phyloP scores from a whole-genome alignment of 2,797 vertebrate genomes.

The Pipistrellus pygmaeus region DNA sequence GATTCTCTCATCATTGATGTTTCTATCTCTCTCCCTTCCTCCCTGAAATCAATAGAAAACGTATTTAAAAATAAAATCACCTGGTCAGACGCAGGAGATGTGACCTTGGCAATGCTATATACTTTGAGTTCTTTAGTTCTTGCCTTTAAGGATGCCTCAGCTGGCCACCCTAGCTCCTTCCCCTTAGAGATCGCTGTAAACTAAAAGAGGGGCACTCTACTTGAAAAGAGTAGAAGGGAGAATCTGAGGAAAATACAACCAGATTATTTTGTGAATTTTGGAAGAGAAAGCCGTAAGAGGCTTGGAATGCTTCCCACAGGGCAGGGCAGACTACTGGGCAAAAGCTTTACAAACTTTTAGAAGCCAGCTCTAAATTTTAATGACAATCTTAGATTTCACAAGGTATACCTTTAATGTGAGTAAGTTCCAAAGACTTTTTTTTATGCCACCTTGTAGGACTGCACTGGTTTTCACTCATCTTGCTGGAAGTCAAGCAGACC shows the following conservation, averaged over 20 bases:
- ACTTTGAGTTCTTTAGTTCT: not conserved
- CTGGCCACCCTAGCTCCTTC: not conserved
- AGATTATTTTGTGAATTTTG: not conserved
- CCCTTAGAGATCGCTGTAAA: not conserved
- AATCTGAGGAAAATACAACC: not conserved
- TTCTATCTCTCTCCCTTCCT: no score
- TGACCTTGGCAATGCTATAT: not conserved
- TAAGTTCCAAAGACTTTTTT: not conserved
- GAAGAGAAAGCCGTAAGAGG: not conserved
- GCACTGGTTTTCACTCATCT: not conserved
- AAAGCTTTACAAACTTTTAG: not conserved
- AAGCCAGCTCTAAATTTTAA: not conserved
- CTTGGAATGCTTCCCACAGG: not conserved
- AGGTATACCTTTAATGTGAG: not conserved
- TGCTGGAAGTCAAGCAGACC: not conserved
- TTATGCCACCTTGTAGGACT: not conserved
- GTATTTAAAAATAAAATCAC: not conserved
- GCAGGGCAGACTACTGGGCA: not conserved
- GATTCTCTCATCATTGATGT: no score
- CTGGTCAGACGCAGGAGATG: not conserved
- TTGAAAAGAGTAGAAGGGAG: not conserved
- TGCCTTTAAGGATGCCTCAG: not conserved
- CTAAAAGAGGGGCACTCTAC: not conserved
- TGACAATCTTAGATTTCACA: not conserved
- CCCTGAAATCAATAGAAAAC: no score